Conservation (phyloP, 1,140 invertebrate genomes). For the Propsilocerus akamusi region DNA sequence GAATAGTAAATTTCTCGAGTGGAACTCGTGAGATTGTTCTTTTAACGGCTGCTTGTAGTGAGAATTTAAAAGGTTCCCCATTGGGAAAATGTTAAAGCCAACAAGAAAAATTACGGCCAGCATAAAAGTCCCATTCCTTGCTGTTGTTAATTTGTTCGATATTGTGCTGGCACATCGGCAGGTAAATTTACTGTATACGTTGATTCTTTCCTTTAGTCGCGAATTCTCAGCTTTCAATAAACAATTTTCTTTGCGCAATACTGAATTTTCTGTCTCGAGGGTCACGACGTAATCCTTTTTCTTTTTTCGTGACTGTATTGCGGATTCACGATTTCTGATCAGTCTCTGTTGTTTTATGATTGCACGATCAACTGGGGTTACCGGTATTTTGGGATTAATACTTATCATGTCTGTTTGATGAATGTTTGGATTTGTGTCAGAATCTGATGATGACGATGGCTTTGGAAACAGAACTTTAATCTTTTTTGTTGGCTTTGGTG, state of each 20-base stretch:
- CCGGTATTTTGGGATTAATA: neutral
- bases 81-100: neutral
- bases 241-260: conserved; percentile 38
- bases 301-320: conserved; percentile 53
- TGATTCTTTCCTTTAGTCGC: neutral
- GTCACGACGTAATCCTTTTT: conserved; percentile 56
- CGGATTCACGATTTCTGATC: conserved; percentile 57
- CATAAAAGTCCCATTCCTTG: neutral
- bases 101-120: neutral
- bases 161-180: neutral
- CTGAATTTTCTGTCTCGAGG: conserved; percentile 38
- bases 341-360: conserved; percentile 49
- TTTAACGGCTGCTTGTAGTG: neutral
- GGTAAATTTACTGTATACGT: neutral
- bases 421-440: neutral
- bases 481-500: neutral
- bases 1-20: neutral
- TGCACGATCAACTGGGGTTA: conserved; percentile 26
- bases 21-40: neutral
- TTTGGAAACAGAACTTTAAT: neutral
- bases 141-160: neutral
- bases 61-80: neutral
- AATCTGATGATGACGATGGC: neutral
- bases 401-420: neutral
- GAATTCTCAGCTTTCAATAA: conserved; percentile 29